These are phyloP conservation scores for Dromaius novaehollandiae DNA, from an alignment of 2,113 vertebrate species.

Conservation along the genomic window DNA sequence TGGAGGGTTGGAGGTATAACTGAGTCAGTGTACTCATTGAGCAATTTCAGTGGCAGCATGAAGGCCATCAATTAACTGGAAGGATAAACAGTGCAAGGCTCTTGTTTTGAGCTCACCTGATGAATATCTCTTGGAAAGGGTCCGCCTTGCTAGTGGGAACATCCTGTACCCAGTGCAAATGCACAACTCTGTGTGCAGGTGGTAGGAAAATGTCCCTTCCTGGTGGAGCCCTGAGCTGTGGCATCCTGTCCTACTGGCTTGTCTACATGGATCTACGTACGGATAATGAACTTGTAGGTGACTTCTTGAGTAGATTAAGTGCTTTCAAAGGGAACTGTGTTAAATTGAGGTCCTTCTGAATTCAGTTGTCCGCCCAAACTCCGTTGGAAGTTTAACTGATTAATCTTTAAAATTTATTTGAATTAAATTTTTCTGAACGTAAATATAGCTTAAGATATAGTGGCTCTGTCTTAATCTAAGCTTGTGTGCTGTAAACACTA, in stretches of 20 bases:
- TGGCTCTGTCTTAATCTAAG: not conserved
- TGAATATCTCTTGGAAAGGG: conserved; percentile 37
- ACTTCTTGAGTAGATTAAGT: not conserved
- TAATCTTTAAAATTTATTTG: not conserved
- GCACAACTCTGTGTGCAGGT: not conserved
- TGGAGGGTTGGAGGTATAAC: not conserved
- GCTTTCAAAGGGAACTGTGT: not conserved
- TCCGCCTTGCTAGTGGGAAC: not conserved
- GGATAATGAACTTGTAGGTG: not conserved
- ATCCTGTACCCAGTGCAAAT: not conserved
- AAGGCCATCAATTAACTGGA: conserved; percentile 41
- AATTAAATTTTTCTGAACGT: not conserved
- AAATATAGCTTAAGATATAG: fast-evolving
- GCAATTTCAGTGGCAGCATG: conserved; percentile 1
- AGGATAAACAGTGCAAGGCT: conserved; percentile 23
- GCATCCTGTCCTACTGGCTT: conserved; percentile 46
- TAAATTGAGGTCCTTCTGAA: not conserved
- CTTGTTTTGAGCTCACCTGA: conserved; percentile 19
- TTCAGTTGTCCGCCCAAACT: not conserved
- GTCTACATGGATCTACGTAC: not conserved
- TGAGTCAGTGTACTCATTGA: not conserved
- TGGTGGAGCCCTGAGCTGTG: not conserved
- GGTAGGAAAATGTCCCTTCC: not conserved
- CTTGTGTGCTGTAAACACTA: not conserved
- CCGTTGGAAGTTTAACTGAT: not conserved